Evolutionary conservation across 2,888 invertebrate genomes (phyloP), one percentile per base, ranked within the genome.

Genomic region (Xestia rhomboidea): DNA sequence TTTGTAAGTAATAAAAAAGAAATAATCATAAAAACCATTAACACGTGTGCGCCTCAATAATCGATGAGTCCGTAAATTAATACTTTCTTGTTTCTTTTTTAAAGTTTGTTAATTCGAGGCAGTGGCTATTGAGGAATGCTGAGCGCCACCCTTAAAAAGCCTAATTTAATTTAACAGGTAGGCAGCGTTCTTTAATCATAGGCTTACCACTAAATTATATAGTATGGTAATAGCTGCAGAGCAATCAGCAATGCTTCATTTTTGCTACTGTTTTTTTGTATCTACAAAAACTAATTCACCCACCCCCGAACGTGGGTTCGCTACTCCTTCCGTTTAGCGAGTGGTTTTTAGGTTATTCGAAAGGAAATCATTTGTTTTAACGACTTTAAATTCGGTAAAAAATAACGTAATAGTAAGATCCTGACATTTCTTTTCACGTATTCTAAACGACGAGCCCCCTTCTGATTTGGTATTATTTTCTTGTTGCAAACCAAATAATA

Each of bases 151-250:
- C 94, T 95, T 95, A 95, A 96, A 95, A 95, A 94, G 95, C 94
- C 95, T 96, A 96, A 96, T 96, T 96, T 96, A 96, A 96, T 96
- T 96, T 96, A 96, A 96, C 94, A 96, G 96, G 96, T 96, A 96
- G 96, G 96, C 96, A 95, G 95, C 89, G 94, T 92, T 93, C 93
- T 95, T 95, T 96, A 96, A 96, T 96, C 94, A 96, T 95, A 96
- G 96, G 94, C 92, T 93, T 94, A 94, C 94, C 90, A 91, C 92
- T 94, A 96, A 96, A 96, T 96, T 96, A 96, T 92, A 96, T 91
- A 93, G 94, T 92, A 87, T 91, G 90, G 91, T 96, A 96, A 96
- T 96, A 93, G 96, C 95, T 94, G 88, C 92, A 90, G 93, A 95
- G 95, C 95, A 95, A 95, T 96, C 96, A 93, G 95, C 96, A 95